A percentile compares a stretch with the other conserved stretches of the same genome.
Conservation (phyloP, 2,888 invertebrate genomes). For the Ametastegia equiseti region DNA sequence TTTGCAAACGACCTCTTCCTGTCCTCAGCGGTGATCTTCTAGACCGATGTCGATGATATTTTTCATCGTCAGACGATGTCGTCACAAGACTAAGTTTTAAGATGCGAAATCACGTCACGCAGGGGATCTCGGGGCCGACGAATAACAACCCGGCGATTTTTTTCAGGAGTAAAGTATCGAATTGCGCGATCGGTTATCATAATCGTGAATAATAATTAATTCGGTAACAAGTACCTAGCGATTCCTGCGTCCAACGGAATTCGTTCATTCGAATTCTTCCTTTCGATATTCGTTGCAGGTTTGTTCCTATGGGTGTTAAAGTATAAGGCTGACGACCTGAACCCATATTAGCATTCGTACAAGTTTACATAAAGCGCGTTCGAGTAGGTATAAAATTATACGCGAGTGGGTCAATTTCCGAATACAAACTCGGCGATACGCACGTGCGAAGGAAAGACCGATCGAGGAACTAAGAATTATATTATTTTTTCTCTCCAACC, state of each 20-base stretch:
- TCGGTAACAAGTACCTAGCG: no score
- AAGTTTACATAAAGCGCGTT: neutral
- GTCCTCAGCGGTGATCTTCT: neutral
- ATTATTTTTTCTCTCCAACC: neutral
- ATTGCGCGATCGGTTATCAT: no score
- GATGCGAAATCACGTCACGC: no score
- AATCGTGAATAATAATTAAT: no score
- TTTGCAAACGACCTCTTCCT: constrained; percentile 19
- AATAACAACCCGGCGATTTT: no score
- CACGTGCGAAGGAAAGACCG: neutral
- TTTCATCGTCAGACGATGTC: neutral
- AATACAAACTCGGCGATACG: neutral
- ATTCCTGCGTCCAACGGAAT: no score
- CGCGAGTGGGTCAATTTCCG: neutral
- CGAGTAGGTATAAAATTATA: neutral
- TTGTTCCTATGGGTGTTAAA: neutral
- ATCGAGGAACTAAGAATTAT: neutral
- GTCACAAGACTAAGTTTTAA: neutral
- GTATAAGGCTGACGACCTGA: neutral
- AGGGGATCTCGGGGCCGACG: no score
- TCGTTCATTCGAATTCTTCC: no score
- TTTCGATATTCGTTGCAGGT: neutral
- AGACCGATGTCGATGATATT: neutral
- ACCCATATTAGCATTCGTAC: neutral
- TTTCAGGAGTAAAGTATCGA: no score